Conservation (phyloP, 2,797 vertebrate genomes). For the Gallirallus australis region DNA sequence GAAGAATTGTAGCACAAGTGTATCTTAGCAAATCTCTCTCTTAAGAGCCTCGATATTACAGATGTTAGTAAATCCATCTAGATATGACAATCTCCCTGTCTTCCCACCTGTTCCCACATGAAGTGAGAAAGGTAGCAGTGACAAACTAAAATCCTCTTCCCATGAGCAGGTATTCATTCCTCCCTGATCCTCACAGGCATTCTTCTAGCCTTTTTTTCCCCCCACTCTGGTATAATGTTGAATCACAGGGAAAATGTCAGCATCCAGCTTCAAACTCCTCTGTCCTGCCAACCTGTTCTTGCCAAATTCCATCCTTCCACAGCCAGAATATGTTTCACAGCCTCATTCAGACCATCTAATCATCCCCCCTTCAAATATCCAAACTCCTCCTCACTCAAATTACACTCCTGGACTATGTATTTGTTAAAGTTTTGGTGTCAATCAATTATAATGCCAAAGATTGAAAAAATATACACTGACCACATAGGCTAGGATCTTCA, state of each 20-base stretch:
- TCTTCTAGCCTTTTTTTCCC: neutral
- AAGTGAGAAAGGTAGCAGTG: neutral
- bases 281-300: neutral
- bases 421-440: neutral
- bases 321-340: neutral
- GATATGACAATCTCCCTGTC: neutral
- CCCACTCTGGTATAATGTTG: neutral
- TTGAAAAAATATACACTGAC: neutral
- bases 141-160: constrained; percentile 15
- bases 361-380: neutral
- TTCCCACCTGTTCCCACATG: neutral
- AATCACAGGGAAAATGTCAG: neutral
- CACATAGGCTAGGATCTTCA: neutral
- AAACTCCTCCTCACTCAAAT: neutral
- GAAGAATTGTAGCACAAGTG: neutral
- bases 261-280: neutral
- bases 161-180: neutral
- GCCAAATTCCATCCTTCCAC: neutral
- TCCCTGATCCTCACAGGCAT: neutral
- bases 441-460: neutral
- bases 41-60: neutral
- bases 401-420: neutral
- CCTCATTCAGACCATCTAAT: neutral
- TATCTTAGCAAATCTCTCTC: neutral
- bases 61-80: constrained; percentile 1